phyloP scores from a whole-genome alignment of 2,888 invertebrate genomes.

The Machimus atricapillus region DNA sequence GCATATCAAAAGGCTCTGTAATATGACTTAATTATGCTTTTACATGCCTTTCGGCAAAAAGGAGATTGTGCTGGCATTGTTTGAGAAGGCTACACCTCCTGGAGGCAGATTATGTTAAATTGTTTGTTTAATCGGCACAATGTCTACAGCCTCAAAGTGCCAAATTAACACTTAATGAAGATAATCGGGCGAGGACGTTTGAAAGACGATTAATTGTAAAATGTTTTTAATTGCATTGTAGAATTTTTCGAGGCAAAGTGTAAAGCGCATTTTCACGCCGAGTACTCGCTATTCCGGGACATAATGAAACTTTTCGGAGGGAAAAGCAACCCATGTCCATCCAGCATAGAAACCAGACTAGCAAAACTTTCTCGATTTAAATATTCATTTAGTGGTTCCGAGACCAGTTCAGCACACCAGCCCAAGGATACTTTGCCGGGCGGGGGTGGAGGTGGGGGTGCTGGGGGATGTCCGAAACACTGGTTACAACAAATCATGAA shows the following conservation, averaged over 20 bases:
- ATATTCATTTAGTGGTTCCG: slow-evolving; percentile 34
- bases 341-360: slow-evolving; percentile 9
- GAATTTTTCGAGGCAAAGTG: no score
- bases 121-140: background rate
- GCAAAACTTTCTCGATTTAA: slow-evolving; percentile 32
- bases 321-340: background rate
- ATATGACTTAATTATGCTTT: slow-evolving; percentile 20
- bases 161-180: background rate
- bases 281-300: background rate
- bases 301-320: background rate
- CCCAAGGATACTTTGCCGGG: background rate
- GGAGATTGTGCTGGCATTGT: background rate
- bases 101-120: background rate
- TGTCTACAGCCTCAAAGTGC: background rate
- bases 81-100: background rate
- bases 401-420: slow-evolving; percentile 6
- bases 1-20: background rate
- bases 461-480: slow-evolving; percentile 34
- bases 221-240: background rate
- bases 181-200: background rate
- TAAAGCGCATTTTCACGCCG: background rate
- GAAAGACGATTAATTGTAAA: background rate
- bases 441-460: background rate
- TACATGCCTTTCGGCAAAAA: background rate
- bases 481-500: slow-evolving; percentile 42